Evolutionary conservation across 2,113 vertebrate species (phyloP).

Genomic region (Ochotona princeps): DNA sequence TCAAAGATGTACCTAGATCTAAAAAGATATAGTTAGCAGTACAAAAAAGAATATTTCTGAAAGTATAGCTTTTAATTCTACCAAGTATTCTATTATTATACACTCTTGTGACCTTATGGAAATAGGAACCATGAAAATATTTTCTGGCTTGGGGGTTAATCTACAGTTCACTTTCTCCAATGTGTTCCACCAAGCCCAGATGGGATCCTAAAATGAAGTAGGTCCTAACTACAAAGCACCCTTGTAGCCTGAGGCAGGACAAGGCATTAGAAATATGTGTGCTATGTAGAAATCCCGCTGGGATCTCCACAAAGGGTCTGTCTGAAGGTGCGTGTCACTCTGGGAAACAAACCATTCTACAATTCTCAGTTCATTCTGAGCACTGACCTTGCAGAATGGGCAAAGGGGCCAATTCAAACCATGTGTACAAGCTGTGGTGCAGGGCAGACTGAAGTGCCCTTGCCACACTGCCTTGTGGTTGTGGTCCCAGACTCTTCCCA

Average conservation of each 20-base stretch:
- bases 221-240: constrained; percentile 78
- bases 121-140: constrained; percentile 78
- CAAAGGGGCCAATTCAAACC: constrained; percentile 75
- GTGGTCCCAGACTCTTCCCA: not conserved
- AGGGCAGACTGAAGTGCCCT: not conserved
- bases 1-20: not conserved
- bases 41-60: constrained; percentile 44
- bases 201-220: constrained; percentile 73
- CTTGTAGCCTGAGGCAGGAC: constrained; percentile 70
- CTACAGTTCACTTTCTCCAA: constrained; percentile 77
- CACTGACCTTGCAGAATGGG: constrained; percentile 64
- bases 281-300: constrained; percentile 75
- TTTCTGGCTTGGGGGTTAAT: constrained; percentile 77
- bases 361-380: constrained; percentile 73
- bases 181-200: constrained; percentile 72
- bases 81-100: constrained; percentile 71
- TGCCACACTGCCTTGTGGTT: not conserved
- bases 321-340: constrained; percentile 72
- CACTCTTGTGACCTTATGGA: constrained; percentile 75
- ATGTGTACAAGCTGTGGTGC: constrained; percentile 60
- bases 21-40: constrained; percentile 20
- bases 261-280: constrained; percentile 79
- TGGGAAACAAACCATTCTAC: constrained; percentile 74
- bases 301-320: constrained; percentile 65
- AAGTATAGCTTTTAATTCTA: constrained; percentile 58